A percentile compares a stretch with the other conserved stretches of the same genome.
phyloP scores from a whole-genome alignment of 2,113 vertebrate genomes.

The Columba janthina region DNA sequence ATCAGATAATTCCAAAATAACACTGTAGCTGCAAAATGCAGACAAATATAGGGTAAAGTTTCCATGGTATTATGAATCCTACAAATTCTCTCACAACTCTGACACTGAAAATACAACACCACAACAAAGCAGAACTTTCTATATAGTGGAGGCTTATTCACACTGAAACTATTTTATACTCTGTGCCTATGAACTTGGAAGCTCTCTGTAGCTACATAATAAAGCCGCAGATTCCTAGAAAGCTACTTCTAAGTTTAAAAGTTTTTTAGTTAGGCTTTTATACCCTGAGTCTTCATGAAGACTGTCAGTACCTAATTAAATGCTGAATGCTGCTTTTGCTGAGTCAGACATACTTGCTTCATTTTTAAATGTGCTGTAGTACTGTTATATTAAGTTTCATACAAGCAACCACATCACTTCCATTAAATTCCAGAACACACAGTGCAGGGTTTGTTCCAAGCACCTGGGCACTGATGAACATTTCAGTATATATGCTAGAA shows the following conservation, averaged over 20 bases:
- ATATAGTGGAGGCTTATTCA: not conserved
- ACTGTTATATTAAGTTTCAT: not conserved
- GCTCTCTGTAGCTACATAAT: not conserved
- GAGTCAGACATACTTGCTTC: conserved; percentile 21
- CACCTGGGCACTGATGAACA: not conserved
- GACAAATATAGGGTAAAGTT: not conserved
- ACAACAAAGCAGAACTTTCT: not conserved
- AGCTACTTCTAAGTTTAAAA: not conserved
- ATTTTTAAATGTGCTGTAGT: not conserved
- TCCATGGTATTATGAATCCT: not conserved
- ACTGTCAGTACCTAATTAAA: not conserved
- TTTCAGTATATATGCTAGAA: not conserved
- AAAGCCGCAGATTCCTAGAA: not conserved
- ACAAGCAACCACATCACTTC: conserved; percentile 31
- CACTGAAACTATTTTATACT: not conserved
- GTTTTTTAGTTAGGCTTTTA: not conserved
- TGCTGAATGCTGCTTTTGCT: not conserved
- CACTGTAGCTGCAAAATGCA: not conserved
- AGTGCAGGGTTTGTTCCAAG: conserved; percentile 33
- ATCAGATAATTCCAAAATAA: conserved; percentile 34
- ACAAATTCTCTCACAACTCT: not conserved
- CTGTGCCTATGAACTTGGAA: not conserved
- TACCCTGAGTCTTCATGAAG: not conserved
- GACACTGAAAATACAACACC: not conserved
- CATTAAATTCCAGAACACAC: conserved; percentile 38